Conservation (phyloP, 2,113 vertebrate genomes). For the Halichoerus grypus region DNA sequence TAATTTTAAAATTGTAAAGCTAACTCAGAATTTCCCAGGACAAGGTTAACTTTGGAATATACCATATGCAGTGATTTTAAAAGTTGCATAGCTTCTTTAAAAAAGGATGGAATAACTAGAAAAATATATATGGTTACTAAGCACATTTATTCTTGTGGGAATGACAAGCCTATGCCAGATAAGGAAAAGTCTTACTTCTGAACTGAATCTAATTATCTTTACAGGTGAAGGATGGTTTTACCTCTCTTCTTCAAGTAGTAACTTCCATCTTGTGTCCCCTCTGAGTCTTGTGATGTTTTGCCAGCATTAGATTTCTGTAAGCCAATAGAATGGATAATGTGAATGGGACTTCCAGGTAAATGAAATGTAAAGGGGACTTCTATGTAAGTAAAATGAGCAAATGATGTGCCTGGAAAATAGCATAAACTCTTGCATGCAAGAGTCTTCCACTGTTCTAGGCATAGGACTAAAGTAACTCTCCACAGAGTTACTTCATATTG, state of each 20-base stretch:
- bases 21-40: slow-evolving; percentile 56
- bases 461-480: not conserved
- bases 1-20: slow-evolving; percentile 50
- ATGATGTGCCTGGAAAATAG: not conserved
- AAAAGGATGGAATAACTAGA: slow-evolving; percentile 7
- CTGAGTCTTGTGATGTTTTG: not conserved
- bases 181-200: slow-evolving; percentile 31
- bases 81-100: slow-evolving; percentile 7
- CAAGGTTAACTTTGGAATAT: slow-evolving; percentile 51
- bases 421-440: not conserved
- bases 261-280: not conserved
- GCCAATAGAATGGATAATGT: not conserved
- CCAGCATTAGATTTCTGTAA: not conserved
- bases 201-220: slow-evolving; percentile 37
- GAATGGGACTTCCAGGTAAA: not conserved
- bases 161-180: not conserved
- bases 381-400: not conserved
- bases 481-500: not conserved
- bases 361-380: not conserved
- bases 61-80: not conserved
- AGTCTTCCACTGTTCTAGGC: not conserved
- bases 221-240: not conserved
- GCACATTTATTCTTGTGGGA: slow-evolving; percentile 37
- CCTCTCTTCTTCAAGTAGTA: not conserved
- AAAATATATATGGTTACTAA: not conserved